Conservation (phyloP, 2,888 invertebrate genomes). For the Julus scanicus region DNA sequence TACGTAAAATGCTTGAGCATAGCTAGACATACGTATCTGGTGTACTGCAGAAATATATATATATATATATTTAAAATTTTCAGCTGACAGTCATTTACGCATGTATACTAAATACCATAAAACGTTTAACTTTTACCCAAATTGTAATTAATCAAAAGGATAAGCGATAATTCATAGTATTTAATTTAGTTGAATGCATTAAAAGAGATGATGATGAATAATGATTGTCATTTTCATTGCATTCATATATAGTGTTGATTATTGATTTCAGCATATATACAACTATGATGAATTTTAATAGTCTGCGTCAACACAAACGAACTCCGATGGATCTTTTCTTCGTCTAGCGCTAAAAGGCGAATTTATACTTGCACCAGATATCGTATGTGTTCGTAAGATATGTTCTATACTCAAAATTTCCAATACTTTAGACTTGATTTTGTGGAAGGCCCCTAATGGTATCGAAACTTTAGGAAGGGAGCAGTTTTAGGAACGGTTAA, state of each 20-base stretch:
- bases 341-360: background rate
- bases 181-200: background rate
- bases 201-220: background rate
- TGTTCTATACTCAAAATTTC: background rate
- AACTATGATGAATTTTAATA: background rate
- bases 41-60: too few species aligned
- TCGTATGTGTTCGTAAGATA: background rate
- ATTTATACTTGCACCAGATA: background rate
- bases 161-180: background rate
- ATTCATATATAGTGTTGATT: background rate
- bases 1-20: too few species aligned
- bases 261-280: background rate
- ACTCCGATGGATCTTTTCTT: background rate
- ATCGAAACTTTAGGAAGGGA: background rate
- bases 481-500: background rate
- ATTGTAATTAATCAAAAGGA: background rate
- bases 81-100: background rate
- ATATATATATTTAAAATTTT: too few species aligned
- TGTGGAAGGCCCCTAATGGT: slow-evolving; percentile 3
- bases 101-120: background rate
- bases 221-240: background rate
- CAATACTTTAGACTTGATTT: background rate
- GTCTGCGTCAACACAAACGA: background rate
- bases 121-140: background rate
- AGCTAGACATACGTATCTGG: too few species aligned